Evolutionary conservation across 2,797 vertebrate genomes (phyloP).

Genomic region (Notolabrus celidotus): DNA sequence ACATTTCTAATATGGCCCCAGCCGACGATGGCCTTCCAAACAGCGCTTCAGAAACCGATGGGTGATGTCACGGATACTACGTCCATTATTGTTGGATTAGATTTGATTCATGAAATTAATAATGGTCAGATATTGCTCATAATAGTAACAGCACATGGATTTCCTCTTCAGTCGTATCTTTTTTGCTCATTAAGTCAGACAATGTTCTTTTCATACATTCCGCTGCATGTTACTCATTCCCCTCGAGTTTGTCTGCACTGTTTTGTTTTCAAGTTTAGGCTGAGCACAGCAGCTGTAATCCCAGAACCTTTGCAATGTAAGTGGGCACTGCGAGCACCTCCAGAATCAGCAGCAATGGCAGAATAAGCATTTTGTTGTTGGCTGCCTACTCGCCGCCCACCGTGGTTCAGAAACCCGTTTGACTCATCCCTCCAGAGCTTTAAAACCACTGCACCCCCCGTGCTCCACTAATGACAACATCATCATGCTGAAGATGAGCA

Average conservation of each 20-base stretch:
- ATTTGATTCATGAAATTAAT: not conserved
- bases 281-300: conserved; percentile 11
- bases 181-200: not conserved
- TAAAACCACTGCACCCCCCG: conserved; percentile 53
- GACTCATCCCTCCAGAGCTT: conserved; percentile 69
- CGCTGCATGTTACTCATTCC: not conserved
- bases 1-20: no score
- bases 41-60: no score
- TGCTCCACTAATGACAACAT: conserved; percentile 72
- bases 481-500: conserved; percentile 60
- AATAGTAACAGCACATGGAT: not conserved
- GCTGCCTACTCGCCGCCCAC: conserved; percentile 70
- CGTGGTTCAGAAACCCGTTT: conserved; percentile 73
- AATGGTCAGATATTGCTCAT: no score
- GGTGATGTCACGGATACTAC: no score
- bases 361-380: conserved; percentile 45
- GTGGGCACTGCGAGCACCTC: conserved; percentile 51
- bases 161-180: not conserved
- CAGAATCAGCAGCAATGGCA: conserved; percentile 44
- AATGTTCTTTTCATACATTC: conserved; percentile 6
- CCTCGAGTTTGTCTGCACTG: not conserved
- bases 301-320: conserved; percentile 35
- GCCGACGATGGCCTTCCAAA: no score
- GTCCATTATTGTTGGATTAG: not conserved
- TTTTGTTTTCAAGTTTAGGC: conserved; percentile 18